Evolutionary conservation across 2,888 invertebrate genomes (phyloP), one percentile per base, ranked within the genome.

Genomic region (Spicauda simplicius): DNA sequence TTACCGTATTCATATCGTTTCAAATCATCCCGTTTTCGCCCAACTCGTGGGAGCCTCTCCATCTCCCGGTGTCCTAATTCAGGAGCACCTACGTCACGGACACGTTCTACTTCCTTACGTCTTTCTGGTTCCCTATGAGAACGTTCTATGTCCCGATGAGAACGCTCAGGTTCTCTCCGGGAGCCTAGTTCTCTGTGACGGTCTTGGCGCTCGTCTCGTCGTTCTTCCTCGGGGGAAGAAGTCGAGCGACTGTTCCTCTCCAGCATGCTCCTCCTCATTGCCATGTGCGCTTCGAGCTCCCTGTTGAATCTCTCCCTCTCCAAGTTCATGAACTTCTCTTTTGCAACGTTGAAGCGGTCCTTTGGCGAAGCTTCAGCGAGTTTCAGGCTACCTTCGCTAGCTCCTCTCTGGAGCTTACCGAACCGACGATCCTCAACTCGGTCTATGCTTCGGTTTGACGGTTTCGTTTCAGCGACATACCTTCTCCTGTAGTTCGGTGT

Each of bases 301-400:
- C 94, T 91, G 72, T 94, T 94, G 71, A 95, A 93, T 68, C 95
- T 90, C 76, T 96, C 96, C 70, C 96, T 94, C 81, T 97, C 97
- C 86, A 97, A 94, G 71, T 96, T 95, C 84, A 96, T 94, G 82
- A 97, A 97, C 87, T 97, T 97, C 79, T 97, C 97, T 85, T 97
- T 97, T 56, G 97, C 97, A 77, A 97, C 97, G 77, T 97, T 96
- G 87, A 97, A 97, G 69, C 97, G 94, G 78, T 97, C 97, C 74
- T 96, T 95, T 0, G 97, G 97, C 1, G 96, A 95, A 58, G 86
- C 77, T 75, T 93, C 87, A 0, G 88, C 83, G 18, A 90, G 59
- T 73, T 93, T 92, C 59, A 91, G 75, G 80, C 93, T 87, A 73
- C 94, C 80, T 85, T 94, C 85, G 85, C 94, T 83, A 77, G 90